Conservation (phyloP, 1,140 invertebrate species). For the Macrocentrus cingulum region DNA sequence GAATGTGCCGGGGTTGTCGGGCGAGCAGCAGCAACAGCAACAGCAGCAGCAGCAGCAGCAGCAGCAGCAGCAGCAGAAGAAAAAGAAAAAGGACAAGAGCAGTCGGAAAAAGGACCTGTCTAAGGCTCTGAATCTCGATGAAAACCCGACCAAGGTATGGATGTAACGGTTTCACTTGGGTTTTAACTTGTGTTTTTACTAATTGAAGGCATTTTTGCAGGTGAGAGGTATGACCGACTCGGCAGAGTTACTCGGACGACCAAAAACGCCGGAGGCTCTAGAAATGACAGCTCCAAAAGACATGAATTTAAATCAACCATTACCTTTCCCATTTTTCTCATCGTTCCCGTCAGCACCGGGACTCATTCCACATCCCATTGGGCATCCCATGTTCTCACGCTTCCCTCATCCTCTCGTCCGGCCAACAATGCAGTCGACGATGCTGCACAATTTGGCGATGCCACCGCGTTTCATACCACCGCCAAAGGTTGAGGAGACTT, state of each 20-base stretch:
- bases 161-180: not conserved
- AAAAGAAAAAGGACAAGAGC: conserved; percentile 66
- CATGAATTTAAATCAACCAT: conserved; percentile 57
- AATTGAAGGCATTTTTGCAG: not conserved
- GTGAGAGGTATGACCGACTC: conserved; percentile 25
- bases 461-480: conserved; percentile 41
- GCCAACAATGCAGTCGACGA: not conserved
- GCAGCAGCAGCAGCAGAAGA: no score
- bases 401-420: conserved; percentile 49
- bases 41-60: no score
- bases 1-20: conserved; percentile 39
- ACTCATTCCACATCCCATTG: conserved; percentile 65
- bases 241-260: conserved; percentile 55
- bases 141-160: conserved; percentile 49
- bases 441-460: conserved; percentile 32
- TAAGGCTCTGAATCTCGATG: conserved; percentile 45
- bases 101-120: conserved; percentile 66
- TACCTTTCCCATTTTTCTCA: conserved; percentile 58
- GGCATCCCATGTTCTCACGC: conserved; percentile 44
- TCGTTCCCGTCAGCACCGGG: conserved; percentile 65
- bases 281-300: conserved; percentile 59
- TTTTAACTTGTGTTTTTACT: not conserved
- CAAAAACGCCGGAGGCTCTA: conserved; percentile 68
- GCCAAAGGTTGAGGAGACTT: conserved; percentile 34
- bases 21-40: no score